Evolutionary conservation across 2,888 invertebrate genomes (phyloP).

Genomic region (Diploptera punctata): DNA sequence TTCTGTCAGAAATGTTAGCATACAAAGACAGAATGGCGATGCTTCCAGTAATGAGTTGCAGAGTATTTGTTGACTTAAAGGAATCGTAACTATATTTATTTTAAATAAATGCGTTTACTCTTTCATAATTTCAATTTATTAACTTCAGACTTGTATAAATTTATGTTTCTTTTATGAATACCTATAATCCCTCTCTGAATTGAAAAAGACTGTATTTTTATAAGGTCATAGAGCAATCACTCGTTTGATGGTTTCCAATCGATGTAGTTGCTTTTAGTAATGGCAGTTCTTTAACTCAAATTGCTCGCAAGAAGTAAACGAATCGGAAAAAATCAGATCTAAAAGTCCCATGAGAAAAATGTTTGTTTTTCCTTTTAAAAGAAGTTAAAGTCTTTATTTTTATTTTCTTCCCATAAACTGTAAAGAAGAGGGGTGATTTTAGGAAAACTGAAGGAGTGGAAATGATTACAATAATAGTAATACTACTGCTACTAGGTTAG

Average conservation of each 20-base stretch:
- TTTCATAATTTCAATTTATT: no score
- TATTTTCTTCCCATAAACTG: neutral
- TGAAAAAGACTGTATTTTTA: neutral
- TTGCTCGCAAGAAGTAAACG: constrained; percentile 16
- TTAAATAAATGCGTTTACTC: no score
- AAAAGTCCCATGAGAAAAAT: neutral
- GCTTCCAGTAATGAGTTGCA: no score
- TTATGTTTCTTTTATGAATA: no score
- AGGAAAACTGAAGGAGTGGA: neutral
- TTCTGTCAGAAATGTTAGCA: no score
- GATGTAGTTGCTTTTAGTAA: constrained; percentile 2
- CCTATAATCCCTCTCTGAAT: no score
- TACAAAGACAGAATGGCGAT: no score
- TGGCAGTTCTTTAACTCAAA: constrained; percentile 20
- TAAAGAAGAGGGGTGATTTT: no score
- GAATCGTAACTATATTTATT: no score
- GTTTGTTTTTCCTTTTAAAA: constrained; percentile 23
- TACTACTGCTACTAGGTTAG: constrained; percentile 8
- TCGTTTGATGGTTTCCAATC: neutral
- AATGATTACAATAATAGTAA: constrained; percentile 14
- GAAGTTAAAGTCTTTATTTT: constrained; percentile 10
- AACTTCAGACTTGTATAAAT: no score
- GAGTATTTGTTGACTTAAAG: no score
- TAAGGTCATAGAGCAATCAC: neutral
- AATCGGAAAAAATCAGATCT: constrained; percentile 19